Evolutionary conservation across 2,113 vertebrate genomes (phyloP).

Genomic region (Tetrao urogallus): DNA sequence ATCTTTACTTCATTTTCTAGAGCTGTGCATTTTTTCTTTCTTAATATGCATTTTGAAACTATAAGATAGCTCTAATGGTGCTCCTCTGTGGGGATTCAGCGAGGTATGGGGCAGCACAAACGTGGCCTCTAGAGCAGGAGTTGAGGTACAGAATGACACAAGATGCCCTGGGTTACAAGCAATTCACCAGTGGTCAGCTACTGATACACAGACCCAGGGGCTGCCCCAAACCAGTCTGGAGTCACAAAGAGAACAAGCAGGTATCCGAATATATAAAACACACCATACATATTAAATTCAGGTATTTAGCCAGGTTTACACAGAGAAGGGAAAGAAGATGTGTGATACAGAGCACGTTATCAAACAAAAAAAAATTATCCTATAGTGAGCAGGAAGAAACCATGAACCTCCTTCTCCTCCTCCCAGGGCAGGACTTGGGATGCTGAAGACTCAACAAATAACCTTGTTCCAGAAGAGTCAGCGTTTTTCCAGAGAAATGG

Average conservation of each 20-base stretch:
- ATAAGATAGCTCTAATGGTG: background rate
- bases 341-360: rapidly evolving
- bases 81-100: background rate
- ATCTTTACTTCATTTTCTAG: background rate
- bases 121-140: background rate
- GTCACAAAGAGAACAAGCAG: background rate
- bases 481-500: background rate
- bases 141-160: background rate
- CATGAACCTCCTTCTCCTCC: background rate
- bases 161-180: background rate
- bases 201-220: background rate
- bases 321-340: rapidly evolving
- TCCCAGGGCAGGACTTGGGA: background rate
- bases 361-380: background rate
- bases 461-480: background rate
- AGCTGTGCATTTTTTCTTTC: background rate
- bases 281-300: background rate
- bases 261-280: background rate
- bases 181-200: background rate
- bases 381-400: background rate
- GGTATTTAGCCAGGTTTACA: background rate
- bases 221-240: background rate
- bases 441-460: background rate
- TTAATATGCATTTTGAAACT: background rate
- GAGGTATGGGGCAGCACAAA: rapidly evolving